Evolutionary conservation across 2,113 vertebrate genomes (phyloP), one percentile per base, ranked within the genome.

Genomic region (Carlito syrichta): DNA sequence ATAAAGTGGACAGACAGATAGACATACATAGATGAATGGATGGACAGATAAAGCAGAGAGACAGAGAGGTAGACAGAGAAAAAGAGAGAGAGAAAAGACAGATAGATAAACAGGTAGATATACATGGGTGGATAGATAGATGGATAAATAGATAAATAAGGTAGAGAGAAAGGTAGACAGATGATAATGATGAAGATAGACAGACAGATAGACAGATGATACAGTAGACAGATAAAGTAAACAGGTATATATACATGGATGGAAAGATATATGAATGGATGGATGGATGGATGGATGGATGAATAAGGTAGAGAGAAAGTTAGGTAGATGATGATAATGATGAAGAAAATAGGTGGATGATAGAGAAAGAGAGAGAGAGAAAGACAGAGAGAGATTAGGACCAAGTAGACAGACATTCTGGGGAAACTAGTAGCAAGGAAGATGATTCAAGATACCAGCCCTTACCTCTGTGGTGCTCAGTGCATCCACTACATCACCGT

Each of bases 381-480:
- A 4, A 78, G 8, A 79, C 17, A 54, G 30, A 56, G 16, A 38
- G 27, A 66, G 20, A 52, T 30, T 0, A 91, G 48, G 48, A 63
- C 54, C n/a, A 8, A 12, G 40, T 1, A 71, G 63, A 45, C 20
- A 71, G 63, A 45, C 20, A 14, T 74, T 43, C 66, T 25, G 66
- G 76, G n/a, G 43, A 83, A 30, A 12, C 11, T 0, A 35, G 40
- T n/a, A 58, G n/a, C n/a, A 45, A 4, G 8, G 52, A 27, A 25
- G 17, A 27, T 5, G 63, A 13, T 7, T 73, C 2, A 22, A 96
- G 77, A 58, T 0, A 12, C 45, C 52, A 56, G 2, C 25, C 7
- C 97, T 98, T 95, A 97, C 96, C 97, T 98, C 97, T 25, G 62
- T 2, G 19, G 83, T 2, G 27, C 96, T 82, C 77, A 83, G 95